Base-by-base conservation (phyloP, 2,888 invertebrate genomes). In the Diabrotica balteata region DNA sequence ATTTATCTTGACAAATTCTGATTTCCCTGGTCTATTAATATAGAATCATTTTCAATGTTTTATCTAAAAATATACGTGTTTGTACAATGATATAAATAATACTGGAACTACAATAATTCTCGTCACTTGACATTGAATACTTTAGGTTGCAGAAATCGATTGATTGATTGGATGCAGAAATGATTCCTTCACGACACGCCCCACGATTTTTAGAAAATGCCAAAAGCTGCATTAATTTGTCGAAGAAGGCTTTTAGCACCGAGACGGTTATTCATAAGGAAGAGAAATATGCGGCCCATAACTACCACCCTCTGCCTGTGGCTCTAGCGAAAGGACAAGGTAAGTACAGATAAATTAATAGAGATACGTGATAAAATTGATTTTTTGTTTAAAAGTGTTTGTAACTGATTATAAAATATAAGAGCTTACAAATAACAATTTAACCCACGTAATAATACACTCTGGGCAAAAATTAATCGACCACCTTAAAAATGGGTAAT, bases 241-340 rank as follows among this genome's bases (percentile, higher is more conserved):
- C 44, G 4, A 50, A 50, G 57, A 57, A 46, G 44, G 64, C 43
- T 42, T 9, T 52, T 49, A 80, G 75, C 43, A 80, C 80, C n/a
- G 76, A 86, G 73, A 81, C 86, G 72, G 81, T 92, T 64, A 90
- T 95, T 79, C 90, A 90, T 9, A 87, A 92, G 69, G 98, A 99
- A 83, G 88, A 90, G 57, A 93, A 93, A 82, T 94, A 91, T 84
- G 96, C 97, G 0, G 98, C 98, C 45, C 96, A 96, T 81, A 99
- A 98, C 86, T 99, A 99, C 84, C 93, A 94, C 75, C 96, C 99
- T 0, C 80, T 99, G 17, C 97, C 97, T 0, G 98, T 96, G 0
- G 98, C 96, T 0, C 83, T 99, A 11, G 86, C 87, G 67, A 90
- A 88, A 73, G 99, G 93, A 59, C 88, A 97, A 88, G 96, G 94